Evolutionary conservation across 1,140 invertebrate species (phyloP).

Genomic region (Drosophila simulans): DNA sequence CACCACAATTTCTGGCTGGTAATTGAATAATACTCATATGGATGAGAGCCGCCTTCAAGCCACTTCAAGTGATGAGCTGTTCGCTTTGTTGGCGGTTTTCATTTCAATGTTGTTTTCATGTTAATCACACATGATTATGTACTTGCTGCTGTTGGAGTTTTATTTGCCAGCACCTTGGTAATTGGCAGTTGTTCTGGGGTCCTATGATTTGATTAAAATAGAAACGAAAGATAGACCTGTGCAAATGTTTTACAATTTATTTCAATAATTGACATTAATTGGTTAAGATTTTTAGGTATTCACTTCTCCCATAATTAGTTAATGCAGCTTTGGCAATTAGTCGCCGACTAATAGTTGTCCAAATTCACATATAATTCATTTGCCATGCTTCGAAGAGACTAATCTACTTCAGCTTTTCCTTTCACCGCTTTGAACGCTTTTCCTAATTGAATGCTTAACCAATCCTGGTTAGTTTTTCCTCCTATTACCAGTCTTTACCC

Average conservation of each 20-base stretch:
- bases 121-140: slow-evolving; percentile 39
- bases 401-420: slow-evolving; percentile 6
- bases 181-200: slow-evolving; percentile 4
- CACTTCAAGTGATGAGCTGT: slow-evolving; percentile 39
- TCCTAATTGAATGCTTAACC: slow-evolving; percentile 1
- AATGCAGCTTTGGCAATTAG: not conserved
- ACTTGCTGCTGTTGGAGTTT: slow-evolving; percentile 5
- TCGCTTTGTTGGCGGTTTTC: slow-evolving; percentile 36
- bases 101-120: slow-evolving; percentile 54
- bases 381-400: not conserved
- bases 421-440: slow-evolving; percentile 4
- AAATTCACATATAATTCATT: not conserved
- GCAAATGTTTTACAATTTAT: too few species aligned
- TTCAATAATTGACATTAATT: too few species aligned
- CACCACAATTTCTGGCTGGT: slow-evolving; percentile 47
- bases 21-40: slow-evolving; percentile 73
- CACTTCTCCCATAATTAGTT: not conserved
- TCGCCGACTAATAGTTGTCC: not conserved
- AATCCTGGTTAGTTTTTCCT: slow-evolving; percentile 7
- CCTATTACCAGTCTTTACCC: not conserved
- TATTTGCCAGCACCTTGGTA: not conserved
- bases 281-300: too few species aligned
- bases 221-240: not conserved
- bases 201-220: not conserved
- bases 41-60: slow-evolving; percentile 31